A percentile compares a stretch with the other conserved stretches of the same genome.
Conservation (phyloP, 2,888 invertebrate species). For the Pomacea canaliculata region DNA sequence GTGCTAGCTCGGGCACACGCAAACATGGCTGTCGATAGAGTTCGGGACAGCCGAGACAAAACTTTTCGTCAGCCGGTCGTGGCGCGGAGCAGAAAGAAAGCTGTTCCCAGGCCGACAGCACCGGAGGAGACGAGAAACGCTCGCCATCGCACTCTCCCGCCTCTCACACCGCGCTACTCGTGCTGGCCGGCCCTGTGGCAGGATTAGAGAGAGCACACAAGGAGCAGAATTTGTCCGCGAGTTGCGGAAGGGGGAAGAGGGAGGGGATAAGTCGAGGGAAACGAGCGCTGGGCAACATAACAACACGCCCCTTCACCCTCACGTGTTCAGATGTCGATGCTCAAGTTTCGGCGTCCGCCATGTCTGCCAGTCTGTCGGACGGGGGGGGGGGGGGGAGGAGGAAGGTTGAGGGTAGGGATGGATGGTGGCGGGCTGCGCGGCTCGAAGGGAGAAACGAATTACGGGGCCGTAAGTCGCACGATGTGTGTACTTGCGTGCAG, state of each 20-base stretch:
- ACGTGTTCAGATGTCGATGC: neutral
- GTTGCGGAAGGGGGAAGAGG: neutral
- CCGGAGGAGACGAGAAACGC: too few relatives aligned
- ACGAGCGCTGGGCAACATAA: neutral
- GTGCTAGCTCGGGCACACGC: neutral
- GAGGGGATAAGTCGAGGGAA: neutral
- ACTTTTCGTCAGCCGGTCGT: conserved; percentile 1
- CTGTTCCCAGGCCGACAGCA: too few relatives aligned
- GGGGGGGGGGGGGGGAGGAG: too few relatives aligned
- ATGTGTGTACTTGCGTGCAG: neutral
- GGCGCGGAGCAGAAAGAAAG: neutral
- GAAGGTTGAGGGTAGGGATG: neutral
- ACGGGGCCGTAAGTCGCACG: neutral
- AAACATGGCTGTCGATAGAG: neutral
- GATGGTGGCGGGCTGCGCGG: too few relatives aligned
- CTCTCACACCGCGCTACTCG: neutral
- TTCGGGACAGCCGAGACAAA: conserved; percentile 4
- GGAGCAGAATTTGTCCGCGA: neutral
- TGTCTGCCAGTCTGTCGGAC: too few relatives aligned
- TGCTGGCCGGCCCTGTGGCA: neutral
- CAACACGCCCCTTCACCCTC: neutral
- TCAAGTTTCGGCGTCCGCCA: neutral
- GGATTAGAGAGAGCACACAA: neutral
- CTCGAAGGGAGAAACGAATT: neutral
- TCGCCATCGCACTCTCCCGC: too few relatives aligned